Evolutionary conservation across 64 coral and sea anemone genomes (phyloP), one percentile per base, ranked within the genome.

Genomic region (Actinia equina): DNA sequence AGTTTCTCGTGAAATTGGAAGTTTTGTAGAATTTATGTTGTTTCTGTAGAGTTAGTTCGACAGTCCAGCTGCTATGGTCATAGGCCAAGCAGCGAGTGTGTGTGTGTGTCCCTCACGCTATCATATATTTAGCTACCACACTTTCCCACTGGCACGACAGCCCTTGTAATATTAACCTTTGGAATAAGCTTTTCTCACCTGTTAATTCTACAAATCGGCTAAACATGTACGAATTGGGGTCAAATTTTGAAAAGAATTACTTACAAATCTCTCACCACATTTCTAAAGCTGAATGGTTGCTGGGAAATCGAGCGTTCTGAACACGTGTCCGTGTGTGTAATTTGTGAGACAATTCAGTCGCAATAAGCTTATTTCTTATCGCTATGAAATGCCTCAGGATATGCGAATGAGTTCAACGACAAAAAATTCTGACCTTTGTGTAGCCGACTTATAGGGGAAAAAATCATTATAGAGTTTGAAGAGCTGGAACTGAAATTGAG

Each of bases 381-480:
- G 82, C 71, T 88, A 89, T 82, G 84, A 90, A 92, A 90, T 87
- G 94, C 94, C 94, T 90, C 94, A 26, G 94, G 94, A 93, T 93
- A 97, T 93, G 60, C 82, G 90, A 83, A 82, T 92, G 86, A 92
- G 77, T 92, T 83, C 84, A 93, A 92, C 91, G 87, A 86, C 86
- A 87, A 62, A 87, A 49, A 81, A 25, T 81, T 16, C 78, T 10
- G 41, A 52, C 78, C 78, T 81, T 81, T 89, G 87, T 86, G 71
- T 58, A 30, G 26, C 69, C 69, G n/a, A 74, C 69, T 26, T 41
- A 30, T 65, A 54, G 22, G 69, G 12, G 20, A 41, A 74, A 74
- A 27, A 27, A 30, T 13, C 13, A 74, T 74, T 74, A 14, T 8
- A 13, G 26, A 74, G 7, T 74, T 88, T 83, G 83, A 80, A 14